Base-by-base conservation (phyloP, 2,113 vertebrate species). In the Pleuronectes platessa region DNA sequence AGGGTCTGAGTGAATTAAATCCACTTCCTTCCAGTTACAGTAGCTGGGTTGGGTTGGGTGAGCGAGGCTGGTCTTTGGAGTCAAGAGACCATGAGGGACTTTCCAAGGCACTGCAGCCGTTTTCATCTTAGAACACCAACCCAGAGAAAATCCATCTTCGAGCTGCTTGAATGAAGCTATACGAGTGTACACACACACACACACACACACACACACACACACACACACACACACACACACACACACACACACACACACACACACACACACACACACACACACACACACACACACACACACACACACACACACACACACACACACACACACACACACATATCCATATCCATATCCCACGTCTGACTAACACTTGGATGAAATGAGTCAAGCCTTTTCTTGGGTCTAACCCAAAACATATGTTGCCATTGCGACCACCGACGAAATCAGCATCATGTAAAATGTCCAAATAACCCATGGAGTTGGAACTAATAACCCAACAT, bases 31-130 rank as follows among this genome's bases (percentile, higher is more conserved):
- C 68, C 75, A 84, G 59, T 21, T 37, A 37, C 31, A 51, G 67
- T 78, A 85, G 76, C 26, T 79, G 82, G 72, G 79, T 54, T 60
- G 54, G 81, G 56, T n/a, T 55, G 77, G 31, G 31, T 31, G 31
- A 7, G 78, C 62, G 59, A 75, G 79, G 71, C 67, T 56, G 61
- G 70, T 23, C 40, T 47, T 31, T 61, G 75, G 71, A 82, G 74
- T 63, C 54, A 56, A 51, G 66, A 72, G 27, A 71, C 63, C 63
- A 71, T 71, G 76, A 73, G 88, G 81, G 90, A 87, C 81, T 86
- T 89, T 82, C 87, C 89, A 56, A 66, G 58, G 17, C 35, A 53
- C 65, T 60, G 64, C 62, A 40, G 85, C 74, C 61, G 14, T 21
- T 66, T 66, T 14, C 5, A 0, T 47, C 64, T 6, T 37, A 10